These are phyloP conservation scores for Campylorhamphus procurvoides DNA, from an alignment of 2,113 vertebrate genomes.

Conservation along the genomic window DNA sequence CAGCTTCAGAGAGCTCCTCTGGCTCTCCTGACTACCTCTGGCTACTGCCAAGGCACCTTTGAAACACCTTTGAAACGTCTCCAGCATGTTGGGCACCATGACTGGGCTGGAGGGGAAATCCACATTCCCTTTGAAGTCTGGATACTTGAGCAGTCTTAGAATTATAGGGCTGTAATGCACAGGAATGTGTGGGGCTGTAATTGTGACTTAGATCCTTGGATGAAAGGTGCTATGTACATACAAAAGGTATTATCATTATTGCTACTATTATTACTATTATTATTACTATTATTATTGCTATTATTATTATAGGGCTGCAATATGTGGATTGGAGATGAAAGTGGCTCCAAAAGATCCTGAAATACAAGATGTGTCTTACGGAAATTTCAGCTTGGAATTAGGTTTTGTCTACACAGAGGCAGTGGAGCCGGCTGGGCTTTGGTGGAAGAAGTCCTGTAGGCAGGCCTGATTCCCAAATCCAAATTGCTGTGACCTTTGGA, in stretches of 20 bases:
- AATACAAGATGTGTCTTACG: constrained; percentile 30
- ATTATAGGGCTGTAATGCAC: constrained; percentile 63
- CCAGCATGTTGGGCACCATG: constrained; percentile 45
- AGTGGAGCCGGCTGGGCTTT: background rate
- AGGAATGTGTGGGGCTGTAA: constrained; percentile 68
- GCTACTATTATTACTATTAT: constrained; percentile 38
- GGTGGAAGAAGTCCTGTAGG: background rate
- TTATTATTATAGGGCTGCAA: constrained; percentile 53
- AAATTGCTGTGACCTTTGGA: background rate
- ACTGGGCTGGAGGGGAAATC: constrained; percentile 67
- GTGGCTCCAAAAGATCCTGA: constrained; percentile 46
- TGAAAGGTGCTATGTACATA: constrained; percentile 61
- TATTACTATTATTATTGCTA: constrained; percentile 39
- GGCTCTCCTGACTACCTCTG: constrained; percentile 4
- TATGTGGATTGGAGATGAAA: constrained; percentile 54
- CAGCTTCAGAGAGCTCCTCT: background rate
- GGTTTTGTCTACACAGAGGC: background rate
- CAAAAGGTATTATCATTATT: constrained; percentile 62
- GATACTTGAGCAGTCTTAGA: constrained; percentile 52
- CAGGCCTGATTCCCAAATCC: background rate
- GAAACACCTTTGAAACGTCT: constrained; percentile 55
- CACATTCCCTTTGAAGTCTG: constrained; percentile 61
- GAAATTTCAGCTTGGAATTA: constrained; percentile 22
- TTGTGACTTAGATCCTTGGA: constrained; percentile 67
- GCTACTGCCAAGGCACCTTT: constrained; percentile 48